A percentile compares a stretch with the other conserved stretches of the same genome.
These are phyloP conservation scores for Phataginus tricuspis DNA, from an alignment of 2,797 vertebrate genomes.

Conservation along the genomic window DNA sequence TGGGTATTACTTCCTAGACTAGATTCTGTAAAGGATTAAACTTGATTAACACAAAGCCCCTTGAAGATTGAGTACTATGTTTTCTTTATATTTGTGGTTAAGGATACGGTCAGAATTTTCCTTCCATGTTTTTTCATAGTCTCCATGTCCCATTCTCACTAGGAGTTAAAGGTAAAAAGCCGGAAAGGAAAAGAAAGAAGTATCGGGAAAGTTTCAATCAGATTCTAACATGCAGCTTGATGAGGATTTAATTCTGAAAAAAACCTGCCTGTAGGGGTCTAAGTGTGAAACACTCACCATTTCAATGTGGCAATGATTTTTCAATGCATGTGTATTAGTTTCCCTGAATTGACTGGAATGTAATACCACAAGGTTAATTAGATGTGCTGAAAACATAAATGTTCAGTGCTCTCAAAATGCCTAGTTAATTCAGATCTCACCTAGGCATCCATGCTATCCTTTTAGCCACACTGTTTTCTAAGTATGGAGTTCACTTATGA, in stretches of 20 bases:
- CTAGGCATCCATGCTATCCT: conserved; percentile 18
- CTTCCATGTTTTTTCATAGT: not conserved
- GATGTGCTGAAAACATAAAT: conserved; percentile 45
- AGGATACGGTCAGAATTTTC: not conserved
- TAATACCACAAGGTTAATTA: conserved; percentile 72
- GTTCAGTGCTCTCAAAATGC: not conserved
- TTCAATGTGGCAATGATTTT: conserved; percentile 37
- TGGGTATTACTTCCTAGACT: not conserved
- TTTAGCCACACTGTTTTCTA: conserved; percentile 29
- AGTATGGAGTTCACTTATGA: conserved; percentile 37
- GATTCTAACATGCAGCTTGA: conserved; percentile 20
- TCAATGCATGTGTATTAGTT: conserved; percentile 26
- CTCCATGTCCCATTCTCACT: not conserved
- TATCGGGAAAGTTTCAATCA: conserved; percentile 39
- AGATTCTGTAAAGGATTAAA: not conserved
- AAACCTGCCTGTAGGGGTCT: not conserved
- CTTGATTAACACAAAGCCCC: not conserved
- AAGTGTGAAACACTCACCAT: conserved; percentile 8
- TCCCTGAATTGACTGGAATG: conserved; percentile 21
- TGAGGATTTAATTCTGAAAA: conserved; percentile 34
- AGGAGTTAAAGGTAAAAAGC: conserved; percentile 34
- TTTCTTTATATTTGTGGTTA: not conserved
- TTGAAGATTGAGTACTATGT: not conserved
- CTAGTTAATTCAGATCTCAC: conserved; percentile 59
- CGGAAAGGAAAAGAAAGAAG: not conserved